Conservation (phyloP, 2,797 vertebrate species). For the Neostethus bicornis region DNA sequence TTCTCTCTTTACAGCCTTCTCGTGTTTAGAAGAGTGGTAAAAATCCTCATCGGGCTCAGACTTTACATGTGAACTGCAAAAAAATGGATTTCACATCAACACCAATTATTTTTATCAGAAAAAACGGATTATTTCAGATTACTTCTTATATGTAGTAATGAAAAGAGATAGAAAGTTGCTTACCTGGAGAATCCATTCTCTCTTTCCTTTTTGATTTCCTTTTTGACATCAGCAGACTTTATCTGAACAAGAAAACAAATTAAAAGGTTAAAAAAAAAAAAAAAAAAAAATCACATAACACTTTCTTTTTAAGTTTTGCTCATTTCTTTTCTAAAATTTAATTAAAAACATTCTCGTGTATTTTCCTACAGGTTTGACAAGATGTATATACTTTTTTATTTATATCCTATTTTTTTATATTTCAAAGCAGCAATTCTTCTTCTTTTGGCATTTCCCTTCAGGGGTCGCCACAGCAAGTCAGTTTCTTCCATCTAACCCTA, state of each 20-base stretch:
- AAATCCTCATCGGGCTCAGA: slow-evolving; percentile 89
- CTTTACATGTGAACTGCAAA: slow-evolving; percentile 86
- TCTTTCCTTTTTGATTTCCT: slow-evolving; percentile 92
- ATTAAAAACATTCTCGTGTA: too few relatives aligned
- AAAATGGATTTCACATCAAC: slow-evolving; percentile 20
- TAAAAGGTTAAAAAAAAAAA: slow-evolving; percentile 1
- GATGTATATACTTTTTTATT: too few relatives aligned
- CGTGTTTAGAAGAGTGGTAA: slow-evolving; percentile 85
- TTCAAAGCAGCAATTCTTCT: too few relatives aligned
- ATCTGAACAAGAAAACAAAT: slow-evolving; percentile 62
- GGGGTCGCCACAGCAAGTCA: too few relatives aligned
- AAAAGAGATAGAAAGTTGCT: background rate
- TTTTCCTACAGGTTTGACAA: too few relatives aligned
- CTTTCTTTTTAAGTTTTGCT: too few relatives aligned
- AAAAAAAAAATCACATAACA: background rate
- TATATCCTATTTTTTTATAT: too few relatives aligned
- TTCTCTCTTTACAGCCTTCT: slow-evolving; percentile 90
- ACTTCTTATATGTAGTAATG: background rate
- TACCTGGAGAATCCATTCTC: slow-evolving; percentile 98
- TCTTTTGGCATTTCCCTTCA: too few relatives aligned
- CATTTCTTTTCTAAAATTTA: too few relatives aligned
- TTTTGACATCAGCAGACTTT: slow-evolving; percentile 85
- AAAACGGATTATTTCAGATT: background rate
- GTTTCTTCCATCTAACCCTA: too few relatives aligned
- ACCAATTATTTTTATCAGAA: background rate